Base-by-base conservation (phyloP, 1,140 invertebrate genomes). In the Orius laevigatus region DNA sequence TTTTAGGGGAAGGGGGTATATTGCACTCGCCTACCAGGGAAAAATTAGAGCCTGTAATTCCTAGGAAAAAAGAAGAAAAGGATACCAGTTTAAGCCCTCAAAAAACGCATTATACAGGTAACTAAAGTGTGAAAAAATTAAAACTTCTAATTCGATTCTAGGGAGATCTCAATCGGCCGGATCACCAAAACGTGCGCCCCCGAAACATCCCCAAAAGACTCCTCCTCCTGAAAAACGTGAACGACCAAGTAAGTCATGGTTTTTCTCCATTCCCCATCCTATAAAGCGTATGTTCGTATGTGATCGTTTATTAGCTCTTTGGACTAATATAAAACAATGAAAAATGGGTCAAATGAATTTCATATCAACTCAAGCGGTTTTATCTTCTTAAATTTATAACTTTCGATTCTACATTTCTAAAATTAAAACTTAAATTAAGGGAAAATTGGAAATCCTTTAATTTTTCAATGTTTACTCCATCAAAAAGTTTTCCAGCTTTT, bases 121-220 rank as follows among this genome's bases (percentile, higher is more conserved):
- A 36, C 9, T 16, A 47, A 15, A 20, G n/a, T n/a, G n/a, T 18
- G 14, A 16, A 34, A 19, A 14, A 6, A 38, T 25, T n/a, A 48
- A n/a, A 19, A 9, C 1, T 51, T 16, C 34, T 5, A 16, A 25
- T 18, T 39, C 49, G 42, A 49, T 55, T 55, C 12, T 53, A 61
- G 78, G 72, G 58, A 73, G 79, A 53, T 81, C 78, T 15, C 77
- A 80, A 61, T 81, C 78, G 36, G 73, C 78, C 53, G 78, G 77
- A 53, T 81, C 80, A 14, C 81, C 82, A 18, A 82, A 83, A 58
- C 73, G 80, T 50, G 43, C 43, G 2, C 76, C 81, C 53, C 72
- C 78, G 25, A 59, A 67, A 43, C 57, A 64, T 18, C 58, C 75
- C 12, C 49, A 51, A 20, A 33, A 66, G 65, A 51, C 58, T 20